phyloP scores from a whole-genome alignment of 1,140 invertebrate species.

The Chrysomallon squamiferum region DNA sequence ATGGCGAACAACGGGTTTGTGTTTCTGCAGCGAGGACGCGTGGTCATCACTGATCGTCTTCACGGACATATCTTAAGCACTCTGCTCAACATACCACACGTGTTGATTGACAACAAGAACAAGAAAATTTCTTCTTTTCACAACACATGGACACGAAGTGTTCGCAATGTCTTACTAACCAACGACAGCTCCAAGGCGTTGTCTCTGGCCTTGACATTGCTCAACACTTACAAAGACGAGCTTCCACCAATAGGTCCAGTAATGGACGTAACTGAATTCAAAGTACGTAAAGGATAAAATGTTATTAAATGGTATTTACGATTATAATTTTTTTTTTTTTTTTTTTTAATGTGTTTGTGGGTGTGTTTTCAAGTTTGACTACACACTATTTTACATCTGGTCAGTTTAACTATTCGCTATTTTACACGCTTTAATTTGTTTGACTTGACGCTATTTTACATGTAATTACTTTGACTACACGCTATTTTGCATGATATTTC shows the following conservation, averaged over 20 bases:
- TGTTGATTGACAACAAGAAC: slow-evolving; percentile 28
- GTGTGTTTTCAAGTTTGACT: no score
- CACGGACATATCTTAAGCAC: slow-evolving; percentile 36
- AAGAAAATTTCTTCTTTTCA: slow-evolving; percentile 28
- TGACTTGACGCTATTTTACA: no score
- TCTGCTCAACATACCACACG: slow-evolving; percentile 33
- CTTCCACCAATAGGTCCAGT: slow-evolving; percentile 10
- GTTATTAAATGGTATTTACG: no score
- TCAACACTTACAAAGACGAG: slow-evolving; percentile 7
- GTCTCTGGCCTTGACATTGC: slow-evolving; percentile 6
- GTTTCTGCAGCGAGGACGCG: slow-evolving; percentile 24
- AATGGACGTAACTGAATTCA: slow-evolving; percentile 4
- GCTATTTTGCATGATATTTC: no score
- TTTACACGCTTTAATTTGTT: no score
- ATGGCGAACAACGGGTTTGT: slow-evolving; percentile 16
- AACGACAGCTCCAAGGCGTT: slow-evolving; percentile 7
- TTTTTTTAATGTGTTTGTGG: no score
- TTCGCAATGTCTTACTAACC: slow-evolving; percentile 13
- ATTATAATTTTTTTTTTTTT: no score
- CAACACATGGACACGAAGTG: slow-evolving; percentile 29
- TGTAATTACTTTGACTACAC: no score
- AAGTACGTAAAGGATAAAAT: no score
- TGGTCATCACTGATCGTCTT: slow-evolving; percentile 34
- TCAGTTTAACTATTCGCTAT: no score
- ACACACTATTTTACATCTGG: no score